Percentiles rank a stretch among this genome's conserved stretches.
Conservation (phyloP, 2,888 invertebrate genomes). For the Syrista parreyssii region DNA sequence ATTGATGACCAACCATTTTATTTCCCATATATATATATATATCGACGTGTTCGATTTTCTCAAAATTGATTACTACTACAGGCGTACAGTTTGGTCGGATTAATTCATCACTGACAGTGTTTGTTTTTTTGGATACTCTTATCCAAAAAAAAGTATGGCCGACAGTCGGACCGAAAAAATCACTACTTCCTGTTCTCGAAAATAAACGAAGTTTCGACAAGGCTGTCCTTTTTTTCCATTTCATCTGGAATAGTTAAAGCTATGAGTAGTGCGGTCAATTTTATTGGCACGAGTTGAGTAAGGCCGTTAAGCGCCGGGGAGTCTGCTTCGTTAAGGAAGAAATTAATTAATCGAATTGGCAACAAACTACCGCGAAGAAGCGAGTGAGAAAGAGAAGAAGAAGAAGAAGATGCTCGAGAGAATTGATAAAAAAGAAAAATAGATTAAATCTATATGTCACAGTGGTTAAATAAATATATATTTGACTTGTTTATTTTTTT, state of each 20-base stretch:
- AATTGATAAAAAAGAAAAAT: neutral
- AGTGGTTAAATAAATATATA: neutral
- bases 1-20: neutral
- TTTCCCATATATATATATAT: too few relatives aligned
- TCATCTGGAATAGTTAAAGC: neutral
- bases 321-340: neutral
- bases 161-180: neutral
- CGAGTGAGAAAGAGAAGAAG: neutral
- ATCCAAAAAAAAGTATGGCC: neutral
- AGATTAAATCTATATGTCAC: neutral
- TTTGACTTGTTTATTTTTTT: neutral
- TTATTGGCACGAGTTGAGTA: neutral
- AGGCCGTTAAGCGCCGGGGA: neutral
- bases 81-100: neutral
- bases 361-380: neutral
- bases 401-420: neutral
- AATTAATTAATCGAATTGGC: neutral
- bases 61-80: neutral
- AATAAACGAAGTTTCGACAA: neutral
- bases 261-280: neutral
- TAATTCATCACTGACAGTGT: neutral
- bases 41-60: neutral
- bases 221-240: neutral
- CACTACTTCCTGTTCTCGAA: neutral
- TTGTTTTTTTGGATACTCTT: neutral